A percentile compares a stretch with the other conserved stretches of the same genome.
These are phyloP conservation scores for Perca fluviatilis DNA, from an alignment of 2,113 vertebrate species.

Conservation along the genomic window DNA sequence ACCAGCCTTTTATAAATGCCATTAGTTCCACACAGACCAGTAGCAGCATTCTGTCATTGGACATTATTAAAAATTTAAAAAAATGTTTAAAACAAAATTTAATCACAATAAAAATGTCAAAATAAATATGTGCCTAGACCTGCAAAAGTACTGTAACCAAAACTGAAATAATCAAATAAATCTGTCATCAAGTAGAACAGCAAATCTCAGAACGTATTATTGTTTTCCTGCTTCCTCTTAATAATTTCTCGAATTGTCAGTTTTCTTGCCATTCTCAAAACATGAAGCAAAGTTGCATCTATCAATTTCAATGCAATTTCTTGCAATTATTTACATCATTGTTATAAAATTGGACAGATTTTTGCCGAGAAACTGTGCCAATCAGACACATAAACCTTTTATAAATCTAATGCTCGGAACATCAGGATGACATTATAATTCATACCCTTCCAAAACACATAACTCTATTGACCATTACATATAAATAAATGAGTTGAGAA, in stretches of 20 bases:
- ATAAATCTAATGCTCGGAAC: too few relatives aligned
- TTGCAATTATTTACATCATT: not conserved
- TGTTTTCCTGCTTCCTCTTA: too few relatives aligned
- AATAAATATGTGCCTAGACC: not conserved
- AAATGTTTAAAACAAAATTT: not conserved
- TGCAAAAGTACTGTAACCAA: not conserved
- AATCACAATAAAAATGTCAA: not conserved
- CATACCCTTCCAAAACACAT: too few relatives aligned
- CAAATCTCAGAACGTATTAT: too few relatives aligned
- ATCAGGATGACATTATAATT: too few relatives aligned
- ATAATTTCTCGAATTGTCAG: too few relatives aligned
- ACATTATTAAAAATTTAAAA: not conserved
- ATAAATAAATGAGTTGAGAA: too few relatives aligned
- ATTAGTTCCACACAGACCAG: not conserved
- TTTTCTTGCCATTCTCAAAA: not conserved
- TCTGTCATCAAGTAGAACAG: too few relatives aligned
- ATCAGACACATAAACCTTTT: not conserved
- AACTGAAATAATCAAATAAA: not conserved
- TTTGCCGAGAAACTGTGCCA: not conserved
- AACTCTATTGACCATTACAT: too few relatives aligned
- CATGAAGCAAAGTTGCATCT: not conserved
- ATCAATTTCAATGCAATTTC: not conserved
- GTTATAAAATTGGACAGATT: constrained; percentile 9
- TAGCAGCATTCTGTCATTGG: not conserved
- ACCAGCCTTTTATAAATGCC: not conserved